Conservation (phyloP, 2,888 invertebrate genomes). For the Galerucella calmariensis region DNA sequence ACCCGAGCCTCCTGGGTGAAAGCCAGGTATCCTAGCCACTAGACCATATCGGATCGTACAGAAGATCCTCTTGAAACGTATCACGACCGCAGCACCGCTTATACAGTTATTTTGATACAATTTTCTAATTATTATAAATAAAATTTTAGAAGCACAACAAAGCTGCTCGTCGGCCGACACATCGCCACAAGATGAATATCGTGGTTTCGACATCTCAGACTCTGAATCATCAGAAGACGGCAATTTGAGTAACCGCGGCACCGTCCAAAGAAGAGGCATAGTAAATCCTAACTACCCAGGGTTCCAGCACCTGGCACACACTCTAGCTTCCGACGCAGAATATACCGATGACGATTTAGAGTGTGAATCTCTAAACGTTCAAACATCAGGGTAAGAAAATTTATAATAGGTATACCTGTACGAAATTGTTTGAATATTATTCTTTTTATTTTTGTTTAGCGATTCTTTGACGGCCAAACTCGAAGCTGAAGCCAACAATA, state of each 20-base stretch:
- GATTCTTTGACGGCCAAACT: constrained; percentile 60
- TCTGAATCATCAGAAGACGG: constrained; percentile 63
- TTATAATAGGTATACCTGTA: not conserved
- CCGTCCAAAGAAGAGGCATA: constrained; percentile 67
- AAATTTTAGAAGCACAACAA: constrained; percentile 63
- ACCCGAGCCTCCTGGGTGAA: constrained; percentile 81
- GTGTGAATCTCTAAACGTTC: constrained; percentile 65
- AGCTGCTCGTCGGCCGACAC: constrained; percentile 64
- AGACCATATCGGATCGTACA: constrained; percentile 63
- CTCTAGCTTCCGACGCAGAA: constrained; percentile 67
- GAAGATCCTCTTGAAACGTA: not conserved
- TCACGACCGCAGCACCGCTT: not conserved
- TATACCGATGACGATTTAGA: constrained; percentile 66
- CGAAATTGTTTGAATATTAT: not conserved
- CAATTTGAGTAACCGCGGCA: constrained; percentile 63
- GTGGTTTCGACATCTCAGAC: constrained; percentile 70
- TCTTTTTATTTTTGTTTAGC: constrained; percentile 42
- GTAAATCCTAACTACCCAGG: constrained; percentile 88
- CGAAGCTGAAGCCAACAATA: constrained; percentile 52
- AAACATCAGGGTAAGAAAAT: constrained; percentile 22
- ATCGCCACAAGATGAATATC: constrained; percentile 68
- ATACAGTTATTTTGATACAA: not conserved
- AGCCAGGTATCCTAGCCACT: constrained; percentile 80
- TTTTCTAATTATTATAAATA: too few relatives aligned
- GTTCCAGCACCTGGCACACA: constrained; percentile 83